Evolutionary conservation across 2,888 invertebrate species (phyloP).

Genomic region (Rugalucina vietnamica): DNA sequence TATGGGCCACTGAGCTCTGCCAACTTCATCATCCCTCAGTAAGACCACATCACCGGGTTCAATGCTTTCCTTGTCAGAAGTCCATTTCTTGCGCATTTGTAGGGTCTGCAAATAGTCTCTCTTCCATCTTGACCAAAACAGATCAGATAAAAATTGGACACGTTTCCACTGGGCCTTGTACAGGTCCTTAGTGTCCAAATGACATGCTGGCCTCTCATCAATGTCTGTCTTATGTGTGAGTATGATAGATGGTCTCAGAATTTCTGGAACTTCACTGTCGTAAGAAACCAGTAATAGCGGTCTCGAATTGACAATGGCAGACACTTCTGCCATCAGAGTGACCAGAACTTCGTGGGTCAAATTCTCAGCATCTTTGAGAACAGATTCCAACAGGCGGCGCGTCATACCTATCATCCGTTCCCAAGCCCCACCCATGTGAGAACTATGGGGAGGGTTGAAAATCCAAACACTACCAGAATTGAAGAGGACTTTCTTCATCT

Average conservation of each 20-base stretch:
- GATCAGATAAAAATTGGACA: constrained; percentile 46
- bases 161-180: constrained; percentile 51
- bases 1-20: constrained; percentile 49
- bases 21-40: constrained; percentile 29
- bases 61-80: constrained; percentile 25
- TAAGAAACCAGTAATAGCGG: constrained; percentile 32
- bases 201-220: background rate
- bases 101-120: constrained; percentile 40
- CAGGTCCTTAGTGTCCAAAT: constrained; percentile 35
- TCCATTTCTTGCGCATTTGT: constrained; percentile 48
- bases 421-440: constrained; percentile 32
- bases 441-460: constrained; percentile 24
- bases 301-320: constrained; percentile 46
- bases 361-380: constrained; percentile 4
- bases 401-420: constrained; percentile 50
- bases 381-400: constrained; percentile 25
- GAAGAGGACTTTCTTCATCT: background rate
- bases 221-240: constrained; percentile 24
- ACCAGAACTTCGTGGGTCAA: constrained; percentile 52
- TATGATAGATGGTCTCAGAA: constrained; percentile 26
- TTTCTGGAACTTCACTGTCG: constrained; percentile 20
- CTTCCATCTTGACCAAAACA: constrained; percentile 55
- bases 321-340: constrained; percentile 53
- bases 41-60: constrained; percentile 52
- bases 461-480: constrained; percentile 36